Base-by-base conservation (phyloP, 2,888 invertebrate genomes). In the Drosophila quasianomalipes region DNA sequence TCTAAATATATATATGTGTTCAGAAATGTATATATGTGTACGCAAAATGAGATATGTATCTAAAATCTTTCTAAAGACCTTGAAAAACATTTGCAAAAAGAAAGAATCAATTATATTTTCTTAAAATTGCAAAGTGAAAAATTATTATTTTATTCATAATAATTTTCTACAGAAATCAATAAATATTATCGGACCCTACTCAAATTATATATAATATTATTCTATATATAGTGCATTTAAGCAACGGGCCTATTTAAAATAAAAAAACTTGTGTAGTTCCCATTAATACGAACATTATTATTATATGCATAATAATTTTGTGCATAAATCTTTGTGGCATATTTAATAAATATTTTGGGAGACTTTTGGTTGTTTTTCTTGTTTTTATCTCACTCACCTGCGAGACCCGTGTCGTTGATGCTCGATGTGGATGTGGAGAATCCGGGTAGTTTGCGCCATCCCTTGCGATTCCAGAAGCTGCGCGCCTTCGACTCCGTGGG, bases 371-470 rank as follows among this genome's bases (percentile, higher is more conserved):
- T 3, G 41, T 41, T n/a, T 14, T 6, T n/a, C n/a, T n/a, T 26
- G 14, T 14, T 30, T 12, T 12, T 30, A 14, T 2, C 0, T 7
- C n/a, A 94, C 96, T 95, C 93, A 96, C 96, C 96, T 92, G 85
- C 70, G 61, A 95, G 94, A 71, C 95, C 95, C 52, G 95, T 95
- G 92, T 96, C 96, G 91, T 96, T 95, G 90, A 95, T 95, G 91
- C 95, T 96, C 85, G 95, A 96, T 62, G 95, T 96, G 89, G 96
- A 96, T 85, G 96, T 96, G 66, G 96, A 95, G 89, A 97, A 96
- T 35, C 96, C 96, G 22, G 96, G 96, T 82, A 97, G 94, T 92
- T 96, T 97, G 91, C 96, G 96, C 96, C 97, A 97, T 2, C 96
- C 95, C 91, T 96, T 97, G 93, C 96, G 95, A 84, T 95, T 96